Conservation (phyloP, 2,888 invertebrate species). For the Lycophotia porphyrea region DNA sequence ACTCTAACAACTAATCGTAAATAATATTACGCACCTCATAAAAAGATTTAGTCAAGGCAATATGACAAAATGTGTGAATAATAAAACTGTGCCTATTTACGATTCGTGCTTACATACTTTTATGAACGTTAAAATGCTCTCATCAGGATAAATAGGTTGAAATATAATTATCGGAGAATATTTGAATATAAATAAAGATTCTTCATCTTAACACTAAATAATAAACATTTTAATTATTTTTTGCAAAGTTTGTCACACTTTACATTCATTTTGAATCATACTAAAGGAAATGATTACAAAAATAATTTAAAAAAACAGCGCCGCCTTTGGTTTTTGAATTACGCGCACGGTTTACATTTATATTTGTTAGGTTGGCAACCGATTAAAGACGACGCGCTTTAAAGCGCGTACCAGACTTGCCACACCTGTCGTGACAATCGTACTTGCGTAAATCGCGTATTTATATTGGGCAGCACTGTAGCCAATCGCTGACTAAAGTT, state of each 20-base stretch:
- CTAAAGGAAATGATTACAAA: background rate
- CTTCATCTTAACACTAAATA: background rate
- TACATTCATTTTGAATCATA: background rate
- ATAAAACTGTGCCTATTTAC: constrained; percentile 5
- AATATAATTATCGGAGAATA: background rate
- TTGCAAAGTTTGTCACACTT: background rate
- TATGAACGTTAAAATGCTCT: constrained; percentile 4
- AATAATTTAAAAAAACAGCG: background rate
- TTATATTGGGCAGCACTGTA: background rate
- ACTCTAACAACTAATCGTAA: constrained; percentile 52
- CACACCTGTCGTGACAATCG: background rate
- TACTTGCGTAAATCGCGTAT: background rate
- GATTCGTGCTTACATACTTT: background rate
- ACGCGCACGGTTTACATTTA: constrained; percentile 8
- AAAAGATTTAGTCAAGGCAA: constrained; percentile 54
- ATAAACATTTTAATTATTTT: background rate
- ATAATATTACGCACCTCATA: constrained; percentile 49
- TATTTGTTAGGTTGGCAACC: constrained; percentile 23
- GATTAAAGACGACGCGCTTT: background rate
- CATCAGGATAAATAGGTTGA: no score
- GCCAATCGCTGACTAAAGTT: background rate
- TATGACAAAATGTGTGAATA: constrained; percentile 6
- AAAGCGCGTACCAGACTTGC: constrained; percentile 5
- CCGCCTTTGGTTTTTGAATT: constrained; percentile 9
- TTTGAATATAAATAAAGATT: background rate